Evolutionary conservation across 2,797 vertebrate genomes (phyloP), one percentile per base, ranked within the genome.

Genomic region (Helicolenus hilgendorfi): DNA sequence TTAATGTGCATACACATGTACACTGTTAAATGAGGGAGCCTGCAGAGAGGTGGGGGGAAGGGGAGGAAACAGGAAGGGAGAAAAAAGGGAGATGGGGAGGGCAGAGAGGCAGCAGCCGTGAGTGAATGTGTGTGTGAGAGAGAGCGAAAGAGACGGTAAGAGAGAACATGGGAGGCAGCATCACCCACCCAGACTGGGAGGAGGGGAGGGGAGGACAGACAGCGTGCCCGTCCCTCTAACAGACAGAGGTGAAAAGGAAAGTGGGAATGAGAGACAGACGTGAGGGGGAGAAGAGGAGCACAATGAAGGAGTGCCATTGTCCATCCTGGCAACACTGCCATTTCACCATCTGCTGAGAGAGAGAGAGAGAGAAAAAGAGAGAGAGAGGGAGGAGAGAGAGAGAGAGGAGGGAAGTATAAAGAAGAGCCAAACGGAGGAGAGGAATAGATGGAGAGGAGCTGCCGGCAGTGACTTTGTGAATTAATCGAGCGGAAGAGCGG

Each of bases 391-490:
- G 45, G 80, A 69, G 20, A 79, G 71, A 45, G 38, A 35, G 84
- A 84, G 82, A 64, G 45, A 82, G 72, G 24, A 79, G 71, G 82
- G 81, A 79, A 79, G 87, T 69, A 77, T 86, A 72, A 53, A 84
- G 69, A 92, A 86, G 85, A 94, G 91, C 92, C 91, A 68, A 92
- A 92, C 87, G 49, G 90, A 93, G 90, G 89, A 92, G 91, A 92
- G 91, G 81, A 49, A 86, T 88, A 87, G 93, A 96, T 91, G 94
- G 85, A 95, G 91, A 93, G 89, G 82, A 92, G 81, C 87, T 87
- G 87, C 93, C 89, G 81, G 79, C 93, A 86, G 84, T 96, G 96
- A 97, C 96, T 97, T 96, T 95, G 95, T 96, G 94, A 96, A 97
- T 96, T 94, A 92, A 96, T 93, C 92, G 92, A 96, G 91, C 91